Conservation (phyloP, 2,797 vertebrate genomes). For the Fringilla coelebs region DNA sequence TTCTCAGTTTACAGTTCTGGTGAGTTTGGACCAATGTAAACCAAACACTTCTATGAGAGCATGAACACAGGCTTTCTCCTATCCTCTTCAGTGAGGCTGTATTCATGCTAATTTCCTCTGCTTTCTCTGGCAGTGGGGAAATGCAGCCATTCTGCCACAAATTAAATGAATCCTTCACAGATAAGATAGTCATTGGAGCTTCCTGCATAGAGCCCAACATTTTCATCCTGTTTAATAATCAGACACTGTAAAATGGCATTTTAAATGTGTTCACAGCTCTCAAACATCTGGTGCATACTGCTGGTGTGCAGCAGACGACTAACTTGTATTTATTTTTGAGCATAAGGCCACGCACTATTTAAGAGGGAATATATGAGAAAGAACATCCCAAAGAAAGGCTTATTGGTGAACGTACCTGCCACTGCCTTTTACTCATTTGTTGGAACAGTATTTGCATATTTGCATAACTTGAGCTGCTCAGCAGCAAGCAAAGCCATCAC, state of each 20-base stretch:
- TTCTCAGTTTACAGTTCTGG: neutral
- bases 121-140: neutral
- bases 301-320: neutral
- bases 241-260: constrained; percentile 35
- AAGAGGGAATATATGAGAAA: constrained; percentile 30
- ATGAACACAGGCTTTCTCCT: neutral
- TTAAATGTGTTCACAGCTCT: constrained; percentile 44
- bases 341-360: constrained; percentile 14
- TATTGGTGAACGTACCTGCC: constrained; percentile 18
- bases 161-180: constrained; percentile 20
- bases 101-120: neutral
- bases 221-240: constrained; percentile 44
- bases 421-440: constrained; percentile 34
- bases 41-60: neutral
- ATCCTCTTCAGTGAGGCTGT: neutral
- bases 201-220: neutral
- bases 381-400: constrained; percentile 28
- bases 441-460: constrained; percentile 26
- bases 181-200: constrained; percentile 20
- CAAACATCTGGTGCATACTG: constrained; percentile 33
- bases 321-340: constrained; percentile 49
- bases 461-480: constrained; percentile 27
- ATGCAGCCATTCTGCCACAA: neutral
- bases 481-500: neutral
- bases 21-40: neutral